These are phyloP conservation scores for Itoplectis maculator DNA, from an alignment of 2,888 invertebrate species.

Conservation along the genomic window DNA sequence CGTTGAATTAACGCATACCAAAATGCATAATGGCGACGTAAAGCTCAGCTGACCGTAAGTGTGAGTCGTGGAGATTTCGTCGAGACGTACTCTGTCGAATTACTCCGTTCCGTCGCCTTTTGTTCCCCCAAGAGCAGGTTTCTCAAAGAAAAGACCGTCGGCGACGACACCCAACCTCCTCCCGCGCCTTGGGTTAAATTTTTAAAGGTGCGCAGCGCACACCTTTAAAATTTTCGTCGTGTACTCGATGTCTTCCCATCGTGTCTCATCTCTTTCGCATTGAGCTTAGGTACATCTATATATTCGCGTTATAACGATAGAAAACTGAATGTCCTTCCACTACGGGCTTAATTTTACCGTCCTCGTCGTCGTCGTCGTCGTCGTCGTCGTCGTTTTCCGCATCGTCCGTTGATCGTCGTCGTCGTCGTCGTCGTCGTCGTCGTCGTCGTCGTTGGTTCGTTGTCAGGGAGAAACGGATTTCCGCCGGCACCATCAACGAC, in stretches of 20 bases:
- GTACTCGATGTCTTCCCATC: slow-evolving; percentile 17
- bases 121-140: slow-evolving; percentile 12
- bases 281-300: slow-evolving; percentile 25
- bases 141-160: slow-evolving; percentile 37
- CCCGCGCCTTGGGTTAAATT: slow-evolving; percentile 7
- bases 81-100: neutral
- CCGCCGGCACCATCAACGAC: slow-evolving; percentile 41
- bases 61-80: slow-evolving; percentile 21
- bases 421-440: neutral
- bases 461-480: slow-evolving; percentile 33
- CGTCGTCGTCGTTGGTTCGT: neutral
- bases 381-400: slow-evolving; percentile 3
- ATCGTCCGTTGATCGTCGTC: neutral
- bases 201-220: slow-evolving; percentile 38
- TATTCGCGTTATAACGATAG: neutral
- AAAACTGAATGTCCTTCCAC: slow-evolving; percentile 18
- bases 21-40: neutral
- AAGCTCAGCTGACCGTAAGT: slow-evolving; percentile 21
- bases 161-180: neutral
- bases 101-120: neutral
- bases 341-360: slow-evolving; percentile 3
- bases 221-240: too few species aligned
- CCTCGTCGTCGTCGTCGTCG: slow-evolving; percentile 4
- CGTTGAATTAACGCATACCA: too few species aligned
- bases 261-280: slow-evolving; percentile 52